Evolutionary conservation across 2,113 vertebrate genomes (phyloP).

Genomic region (Notarius lentiginosus): DNA sequence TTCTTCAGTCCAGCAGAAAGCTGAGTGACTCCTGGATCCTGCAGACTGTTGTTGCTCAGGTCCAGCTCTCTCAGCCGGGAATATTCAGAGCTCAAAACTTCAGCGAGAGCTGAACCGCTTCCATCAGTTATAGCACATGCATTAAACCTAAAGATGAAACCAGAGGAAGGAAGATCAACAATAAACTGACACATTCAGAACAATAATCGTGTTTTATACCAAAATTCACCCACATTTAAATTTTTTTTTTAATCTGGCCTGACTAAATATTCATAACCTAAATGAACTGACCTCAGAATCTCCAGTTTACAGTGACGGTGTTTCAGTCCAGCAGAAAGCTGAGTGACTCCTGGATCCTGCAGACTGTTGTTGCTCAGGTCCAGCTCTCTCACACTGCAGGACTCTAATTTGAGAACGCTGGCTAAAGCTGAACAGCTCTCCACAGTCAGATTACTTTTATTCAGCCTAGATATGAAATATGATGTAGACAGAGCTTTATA

Average conservation of each 20-base stretch:
- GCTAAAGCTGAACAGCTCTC: slow-evolving; percentile 9
- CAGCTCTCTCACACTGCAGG: slow-evolving; percentile 12
- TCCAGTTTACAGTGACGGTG: neutral
- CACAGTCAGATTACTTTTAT: neutral
- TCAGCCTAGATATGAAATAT: slow-evolving; percentile 1
- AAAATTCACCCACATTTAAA: no score
- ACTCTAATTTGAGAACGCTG: neutral
- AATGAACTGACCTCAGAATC: neutral
- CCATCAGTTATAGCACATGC: no score
- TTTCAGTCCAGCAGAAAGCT: slow-evolving; percentile 1
- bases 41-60: neutral
- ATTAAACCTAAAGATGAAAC: no score
- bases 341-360: neutral
- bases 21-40: slow-evolving; percentile 1
- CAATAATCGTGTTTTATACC: no score
- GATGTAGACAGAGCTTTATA: neutral
- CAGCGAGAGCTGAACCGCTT: neutral
- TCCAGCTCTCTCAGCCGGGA: neutral
- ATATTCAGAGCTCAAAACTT: no score
- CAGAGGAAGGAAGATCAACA: no score
- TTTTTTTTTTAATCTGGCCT: neutral
- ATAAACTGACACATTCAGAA: no score
- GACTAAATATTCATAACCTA: no score
- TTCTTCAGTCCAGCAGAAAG: neutral
- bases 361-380: slow-evolving; percentile 8